These are phyloP conservation scores for Masticophis lateralis DNA, from an alignment of 2,797 vertebrate species.

Conservation along the genomic window DNA sequence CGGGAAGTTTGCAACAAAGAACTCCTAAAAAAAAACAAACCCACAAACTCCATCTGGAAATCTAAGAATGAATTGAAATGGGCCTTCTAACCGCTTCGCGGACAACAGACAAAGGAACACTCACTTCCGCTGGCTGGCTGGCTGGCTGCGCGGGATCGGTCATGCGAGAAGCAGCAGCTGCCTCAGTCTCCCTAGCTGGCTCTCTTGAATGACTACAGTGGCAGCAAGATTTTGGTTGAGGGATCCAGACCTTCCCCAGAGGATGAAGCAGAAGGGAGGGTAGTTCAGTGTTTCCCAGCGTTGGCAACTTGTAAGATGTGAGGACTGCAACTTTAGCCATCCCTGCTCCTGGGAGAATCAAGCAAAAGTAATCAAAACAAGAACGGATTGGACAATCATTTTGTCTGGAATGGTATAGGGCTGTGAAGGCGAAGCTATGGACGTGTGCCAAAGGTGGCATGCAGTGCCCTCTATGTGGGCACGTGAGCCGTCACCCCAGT, in stretches of 20 bases:
- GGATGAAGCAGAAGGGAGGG: neutral
- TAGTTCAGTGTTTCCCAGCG: neutral
- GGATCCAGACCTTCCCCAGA: neutral
- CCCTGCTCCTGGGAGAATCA: neutral
- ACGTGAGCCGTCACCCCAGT: too few relatives aligned
- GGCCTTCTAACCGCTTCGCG: neutral
- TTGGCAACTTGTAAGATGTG: too few relatives aligned
- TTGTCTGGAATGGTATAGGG: too few relatives aligned
- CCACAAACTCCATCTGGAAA: constrained; percentile 10
- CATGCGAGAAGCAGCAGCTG: neutral
- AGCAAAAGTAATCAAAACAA: neutral
- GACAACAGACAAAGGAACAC: neutral
- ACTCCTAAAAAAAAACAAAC: neutral
- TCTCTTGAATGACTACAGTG: neutral
- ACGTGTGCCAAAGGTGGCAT: too few relatives aligned
- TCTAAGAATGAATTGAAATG: neutral
- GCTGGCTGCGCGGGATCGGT: neutral
- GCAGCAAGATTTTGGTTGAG: neutral
- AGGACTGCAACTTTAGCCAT: neutral
- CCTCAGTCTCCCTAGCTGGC: neutral
- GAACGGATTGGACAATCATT: too few relatives aligned
- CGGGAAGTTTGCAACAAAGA: constrained; percentile 9
- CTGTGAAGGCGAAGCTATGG: too few relatives aligned
- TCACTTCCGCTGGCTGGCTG: neutral
- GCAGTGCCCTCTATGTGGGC: too few relatives aligned